Conservation (phyloP, 2,888 invertebrate genomes). For the Tupiocoris notatus region DNA sequence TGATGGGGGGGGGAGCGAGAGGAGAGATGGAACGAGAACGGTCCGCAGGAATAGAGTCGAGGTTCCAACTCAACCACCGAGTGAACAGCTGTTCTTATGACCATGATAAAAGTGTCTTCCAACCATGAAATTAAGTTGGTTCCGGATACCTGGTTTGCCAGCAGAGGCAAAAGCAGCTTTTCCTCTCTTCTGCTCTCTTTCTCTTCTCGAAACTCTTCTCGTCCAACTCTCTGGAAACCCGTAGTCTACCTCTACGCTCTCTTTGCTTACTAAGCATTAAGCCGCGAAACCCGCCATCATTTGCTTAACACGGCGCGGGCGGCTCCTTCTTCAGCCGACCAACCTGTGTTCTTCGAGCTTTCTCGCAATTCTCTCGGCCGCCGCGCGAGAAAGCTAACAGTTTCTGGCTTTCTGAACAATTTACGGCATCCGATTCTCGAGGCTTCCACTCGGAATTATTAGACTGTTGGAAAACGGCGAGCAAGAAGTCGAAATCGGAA, state of each 20-base stretch:
- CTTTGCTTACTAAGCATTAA: constrained; percentile 42
- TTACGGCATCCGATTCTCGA: not conserved
- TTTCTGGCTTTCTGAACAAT: not conserved
- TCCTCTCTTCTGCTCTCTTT: constrained; percentile 2
- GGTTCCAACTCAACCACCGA: too few relatives aligned
- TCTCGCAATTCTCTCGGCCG: not conserved
- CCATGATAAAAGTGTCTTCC: constrained; percentile 41
- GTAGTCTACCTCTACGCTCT: not conserved
- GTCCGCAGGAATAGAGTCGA: too few relatives aligned
- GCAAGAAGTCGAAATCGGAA: not conserved
- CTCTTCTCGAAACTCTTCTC: too few relatives aligned
- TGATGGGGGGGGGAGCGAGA: not conserved
- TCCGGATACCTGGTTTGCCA: constrained; percentile 37
- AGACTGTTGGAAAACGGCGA: not conserved
- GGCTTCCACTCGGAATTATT: not conserved
- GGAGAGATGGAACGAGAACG: too few relatives aligned
- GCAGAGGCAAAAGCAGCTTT: not conserved
- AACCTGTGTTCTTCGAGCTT: not conserved
- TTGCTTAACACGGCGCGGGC: constrained; percentile 21
- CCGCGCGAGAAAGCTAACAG: not conserved
- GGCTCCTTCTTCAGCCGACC: not conserved
- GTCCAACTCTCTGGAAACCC: too few relatives aligned
- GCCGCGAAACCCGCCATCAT: constrained; percentile 36
- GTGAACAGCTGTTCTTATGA: constrained; percentile 40
- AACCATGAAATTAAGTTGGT: constrained; percentile 42